Evolutionary conservation across 2,888 invertebrate species (phyloP).

Genomic region (Morpho achilles): DNA sequence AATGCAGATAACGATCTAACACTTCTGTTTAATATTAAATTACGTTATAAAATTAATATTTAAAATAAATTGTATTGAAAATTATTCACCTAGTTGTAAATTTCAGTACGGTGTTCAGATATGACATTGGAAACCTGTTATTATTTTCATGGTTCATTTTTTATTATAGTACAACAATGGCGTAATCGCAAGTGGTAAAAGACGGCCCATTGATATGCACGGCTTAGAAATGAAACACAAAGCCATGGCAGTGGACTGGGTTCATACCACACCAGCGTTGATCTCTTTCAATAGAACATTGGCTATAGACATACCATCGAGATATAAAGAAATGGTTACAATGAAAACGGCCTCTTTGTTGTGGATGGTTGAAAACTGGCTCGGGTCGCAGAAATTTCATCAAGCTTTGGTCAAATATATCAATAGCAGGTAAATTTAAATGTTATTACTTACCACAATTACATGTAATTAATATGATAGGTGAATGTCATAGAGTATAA

Average conservation of each 20-base stretch:
- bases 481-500: too few species aligned
- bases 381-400: constrained; percentile 54
- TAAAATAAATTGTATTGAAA: too few species aligned
- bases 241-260: constrained; percentile 62
- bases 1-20: too few species aligned
- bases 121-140: too few species aligned
- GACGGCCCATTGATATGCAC: constrained; percentile 42
- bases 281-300: constrained; percentile 52
- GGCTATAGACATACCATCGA: constrained; percentile 53
- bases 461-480: too few species aligned
- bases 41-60: too few species aligned
- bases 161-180: constrained; percentile 47
- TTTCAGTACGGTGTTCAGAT: too few species aligned
- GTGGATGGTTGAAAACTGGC: constrained; percentile 73
- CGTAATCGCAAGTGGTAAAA: constrained; percentile 26
- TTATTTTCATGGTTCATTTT: not conserved
- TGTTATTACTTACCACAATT: not conserved
- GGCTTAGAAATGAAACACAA: constrained; percentile 57
- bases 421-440: constrained; percentile 41
- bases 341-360: constrained; percentile 66
- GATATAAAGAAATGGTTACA: constrained; percentile 54
- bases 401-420: constrained; percentile 58
- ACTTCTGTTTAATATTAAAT: too few species aligned
- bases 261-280: constrained; percentile 51
- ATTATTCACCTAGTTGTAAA: too few species aligned